Evolutionary conservation across 2,113 vertebrate species (phyloP), one percentile per base, ranked within the genome.

Genomic region (Thinocorus orbignyianus): DNA sequence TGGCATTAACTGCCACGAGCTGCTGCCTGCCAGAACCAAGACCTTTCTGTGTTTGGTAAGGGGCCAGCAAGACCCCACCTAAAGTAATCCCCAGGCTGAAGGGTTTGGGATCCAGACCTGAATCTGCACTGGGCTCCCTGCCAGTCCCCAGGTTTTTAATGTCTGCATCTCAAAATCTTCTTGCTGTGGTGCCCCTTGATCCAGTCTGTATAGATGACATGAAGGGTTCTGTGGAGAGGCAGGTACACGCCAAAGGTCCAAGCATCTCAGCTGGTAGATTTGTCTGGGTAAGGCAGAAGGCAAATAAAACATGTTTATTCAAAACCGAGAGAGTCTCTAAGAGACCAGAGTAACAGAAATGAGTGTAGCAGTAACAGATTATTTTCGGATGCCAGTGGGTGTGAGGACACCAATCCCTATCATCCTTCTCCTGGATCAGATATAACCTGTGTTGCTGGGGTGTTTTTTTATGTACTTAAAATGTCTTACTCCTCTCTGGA

Each of bases 341-440:
- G 60, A 95, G n/a, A 57, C 25, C 25, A 74, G 69, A 74, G 85
- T 55, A 92, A 55, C 70, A 79, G 69, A 33, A 93, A 88, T 0
- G 3, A 90, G 62, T 44, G 54, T 57, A 90, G 86, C 82, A 86
- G 82, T 62, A 83, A 57, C 71, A 88, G 93, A 62, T 93, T 83
- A 89, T 90, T 92, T 95, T 81, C 71, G 83, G 83, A 90, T 91
- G 72, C 23, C 69, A 54, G 94, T 93, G 88, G 82, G 85, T 86
- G 77, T 89, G 77, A 96, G 69, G 55, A 90, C 60, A 92, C 51
- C 84, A 94, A 74, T 90, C 72, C 49, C 58, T 64, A 88, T 44
- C 82, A 70, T 88, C 69, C 76, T 91, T 81, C 8, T 91, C 60
- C 46, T 54, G 46, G 18, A 66, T 89, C 83, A 86, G 60, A 92